A percentile compares a stretch with the other conserved stretches of the same genome.
Evolutionary conservation across 2,113 vertebrate species (phyloP).

Genomic region (Pyxicephalus adspersus): DNA sequence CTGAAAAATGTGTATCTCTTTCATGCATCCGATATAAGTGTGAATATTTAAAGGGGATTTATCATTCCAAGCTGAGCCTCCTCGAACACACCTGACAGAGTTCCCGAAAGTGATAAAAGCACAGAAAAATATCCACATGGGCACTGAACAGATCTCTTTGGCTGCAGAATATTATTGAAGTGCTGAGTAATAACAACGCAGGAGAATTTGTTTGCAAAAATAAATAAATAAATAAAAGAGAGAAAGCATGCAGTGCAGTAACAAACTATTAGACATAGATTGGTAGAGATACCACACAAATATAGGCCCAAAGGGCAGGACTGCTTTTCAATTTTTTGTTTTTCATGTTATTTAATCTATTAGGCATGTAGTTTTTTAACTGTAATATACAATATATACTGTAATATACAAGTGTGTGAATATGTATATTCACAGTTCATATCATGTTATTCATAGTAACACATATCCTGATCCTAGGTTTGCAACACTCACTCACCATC

Average conservation of each 20-base stretch:
- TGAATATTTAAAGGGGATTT: conserved; percentile 42
- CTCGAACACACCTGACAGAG: conserved; percentile 8
- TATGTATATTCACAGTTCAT: too few relatives aligned
- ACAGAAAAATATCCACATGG: conserved; percentile 9
- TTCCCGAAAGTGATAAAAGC: conserved; percentile 14
- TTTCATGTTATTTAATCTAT: too few relatives aligned
- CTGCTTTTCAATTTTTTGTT: too few relatives aligned
- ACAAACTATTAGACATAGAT: background rate
- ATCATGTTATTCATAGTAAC: too few relatives aligned
- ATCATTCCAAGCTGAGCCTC: conserved; percentile 11
- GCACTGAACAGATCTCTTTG: background rate
- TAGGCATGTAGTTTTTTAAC: background rate
- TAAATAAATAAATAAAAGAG: too few relatives aligned
- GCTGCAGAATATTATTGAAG: background rate
- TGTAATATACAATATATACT: too few relatives aligned
- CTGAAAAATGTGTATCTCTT: conserved; percentile 42
- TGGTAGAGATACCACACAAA: too few relatives aligned
- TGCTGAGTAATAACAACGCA: background rate
- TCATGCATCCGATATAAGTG: conserved; percentile 41
- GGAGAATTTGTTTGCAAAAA: background rate
- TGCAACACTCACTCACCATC: too few relatives aligned
- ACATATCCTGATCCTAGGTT: too few relatives aligned
- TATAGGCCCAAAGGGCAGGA: too few relatives aligned
- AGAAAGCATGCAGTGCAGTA: background rate
- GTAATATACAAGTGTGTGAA: too few relatives aligned